Conservation (phyloP, 2,113 vertebrate species). For the Sylvietta virens region DNA sequence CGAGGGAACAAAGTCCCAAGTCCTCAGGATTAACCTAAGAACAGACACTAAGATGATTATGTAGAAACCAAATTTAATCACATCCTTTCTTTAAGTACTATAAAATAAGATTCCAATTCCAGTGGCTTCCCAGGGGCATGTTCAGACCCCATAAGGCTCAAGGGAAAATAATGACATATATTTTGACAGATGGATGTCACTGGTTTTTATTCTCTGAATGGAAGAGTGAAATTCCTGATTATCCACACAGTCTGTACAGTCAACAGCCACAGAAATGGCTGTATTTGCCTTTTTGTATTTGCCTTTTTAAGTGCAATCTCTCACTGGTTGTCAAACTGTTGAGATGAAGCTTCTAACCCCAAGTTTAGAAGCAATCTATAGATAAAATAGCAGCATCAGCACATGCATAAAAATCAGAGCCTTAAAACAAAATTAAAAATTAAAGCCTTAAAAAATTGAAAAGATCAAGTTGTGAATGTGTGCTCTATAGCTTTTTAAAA, state of each 20-base stretch:
- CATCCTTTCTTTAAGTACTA: background rate
- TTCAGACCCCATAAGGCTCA: background rate
- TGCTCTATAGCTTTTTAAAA: background rate
- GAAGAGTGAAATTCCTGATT: background rate
- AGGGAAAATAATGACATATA: background rate
- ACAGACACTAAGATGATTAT: background rate
- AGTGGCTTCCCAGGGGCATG: background rate
- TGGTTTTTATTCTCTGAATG: background rate
- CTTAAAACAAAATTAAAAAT: background rate
- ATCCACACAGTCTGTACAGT: background rate
- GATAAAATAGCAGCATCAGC: conserved; percentile 41
- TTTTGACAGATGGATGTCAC: background rate
- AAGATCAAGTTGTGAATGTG: background rate
- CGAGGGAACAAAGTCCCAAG: background rate
- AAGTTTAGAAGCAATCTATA: background rate
- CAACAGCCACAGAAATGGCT: background rate
- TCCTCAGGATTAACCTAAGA: background rate
- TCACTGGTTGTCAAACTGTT: background rate
- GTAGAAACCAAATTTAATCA: background rate
- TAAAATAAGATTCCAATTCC: background rate
- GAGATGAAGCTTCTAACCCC: conserved; percentile 28
- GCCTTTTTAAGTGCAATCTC: background rate
- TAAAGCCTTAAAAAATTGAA: background rate
- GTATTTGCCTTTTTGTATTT: background rate
- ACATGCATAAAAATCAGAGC: background rate